Percentiles rank a stretch among this genome's conserved stretches.
Conservation (phyloP, 2,888 invertebrate genomes). For the Schizaphis graminum region DNA sequence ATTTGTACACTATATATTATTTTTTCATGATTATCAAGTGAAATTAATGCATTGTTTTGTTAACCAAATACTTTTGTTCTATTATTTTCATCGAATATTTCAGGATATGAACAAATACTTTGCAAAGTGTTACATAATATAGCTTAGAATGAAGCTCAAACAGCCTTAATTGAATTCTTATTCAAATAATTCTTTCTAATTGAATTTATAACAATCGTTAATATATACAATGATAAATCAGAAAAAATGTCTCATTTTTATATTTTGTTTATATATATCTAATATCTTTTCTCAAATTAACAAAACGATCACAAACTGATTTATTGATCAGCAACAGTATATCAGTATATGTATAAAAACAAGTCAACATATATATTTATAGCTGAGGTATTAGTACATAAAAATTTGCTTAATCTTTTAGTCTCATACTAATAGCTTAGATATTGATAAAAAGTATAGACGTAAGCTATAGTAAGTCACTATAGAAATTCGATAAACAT, state of each 20-base stretch:
- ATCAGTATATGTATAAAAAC: not conserved
- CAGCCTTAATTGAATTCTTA: no score
- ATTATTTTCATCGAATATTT: no score
- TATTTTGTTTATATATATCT: not conserved
- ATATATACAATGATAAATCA: not conserved
- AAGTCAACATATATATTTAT: not conserved
- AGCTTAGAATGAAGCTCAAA: no score
- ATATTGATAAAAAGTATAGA: not conserved
- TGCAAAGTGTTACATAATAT: no score
- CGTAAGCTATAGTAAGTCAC: not conserved
- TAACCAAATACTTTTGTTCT: no score
- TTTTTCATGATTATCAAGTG: no score
- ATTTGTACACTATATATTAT: no score
- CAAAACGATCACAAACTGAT: not conserved
- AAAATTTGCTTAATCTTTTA: not conserved
- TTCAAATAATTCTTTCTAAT: no score
- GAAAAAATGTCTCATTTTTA: not conserved
- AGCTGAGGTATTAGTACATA: not conserved
- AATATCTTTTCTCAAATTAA: not conserved
- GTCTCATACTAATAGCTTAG: not conserved
- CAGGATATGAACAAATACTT: no score
- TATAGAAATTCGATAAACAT: not conserved
- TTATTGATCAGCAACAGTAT: not conserved
- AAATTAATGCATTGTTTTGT: no score
- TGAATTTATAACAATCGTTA: not conserved